phyloP scores from a whole-genome alignment of 2,113 vertebrate genomes.

The Riparia riparia region DNA sequence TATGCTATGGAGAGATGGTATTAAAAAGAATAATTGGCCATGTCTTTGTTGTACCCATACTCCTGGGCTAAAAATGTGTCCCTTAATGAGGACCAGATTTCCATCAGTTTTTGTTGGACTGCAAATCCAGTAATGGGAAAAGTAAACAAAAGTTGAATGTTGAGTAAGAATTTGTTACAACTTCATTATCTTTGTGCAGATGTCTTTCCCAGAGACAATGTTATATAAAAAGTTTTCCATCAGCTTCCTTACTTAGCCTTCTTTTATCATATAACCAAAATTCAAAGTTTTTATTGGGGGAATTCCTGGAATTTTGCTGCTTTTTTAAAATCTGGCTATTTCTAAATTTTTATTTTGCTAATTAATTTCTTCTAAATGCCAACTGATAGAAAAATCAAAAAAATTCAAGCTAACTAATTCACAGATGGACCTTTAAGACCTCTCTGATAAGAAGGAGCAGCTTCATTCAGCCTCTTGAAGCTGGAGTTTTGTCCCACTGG shows the following conservation, averaged over 20 bases:
- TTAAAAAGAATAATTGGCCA: neutral
- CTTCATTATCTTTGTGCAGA: too few species aligned
- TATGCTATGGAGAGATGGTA: neutral
- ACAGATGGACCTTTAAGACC: neutral
- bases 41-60: neutral
- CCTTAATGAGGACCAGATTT: neutral
- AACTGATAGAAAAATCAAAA: neutral
- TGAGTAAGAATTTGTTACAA: neutral
- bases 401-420: neutral
- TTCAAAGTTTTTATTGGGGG: too few species aligned
- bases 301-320: too few species aligned
- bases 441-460: neutral
- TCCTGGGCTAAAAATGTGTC: neutral
- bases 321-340: neutral
- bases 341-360: neutral
- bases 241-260: too few species aligned
- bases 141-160: neutral
- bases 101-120: neutral
- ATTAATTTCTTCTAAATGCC: neutral
- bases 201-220: too few species aligned
- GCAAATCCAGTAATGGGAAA: neutral
- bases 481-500: neutral
- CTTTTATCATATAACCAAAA: too few species aligned
- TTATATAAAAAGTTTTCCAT: too few species aligned
- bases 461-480: neutral